Evolutionary conservation across 1,140 invertebrate species (phyloP), one percentile per base, ranked within the genome.

Genomic region (Caenorhabditis remanei): DNA sequence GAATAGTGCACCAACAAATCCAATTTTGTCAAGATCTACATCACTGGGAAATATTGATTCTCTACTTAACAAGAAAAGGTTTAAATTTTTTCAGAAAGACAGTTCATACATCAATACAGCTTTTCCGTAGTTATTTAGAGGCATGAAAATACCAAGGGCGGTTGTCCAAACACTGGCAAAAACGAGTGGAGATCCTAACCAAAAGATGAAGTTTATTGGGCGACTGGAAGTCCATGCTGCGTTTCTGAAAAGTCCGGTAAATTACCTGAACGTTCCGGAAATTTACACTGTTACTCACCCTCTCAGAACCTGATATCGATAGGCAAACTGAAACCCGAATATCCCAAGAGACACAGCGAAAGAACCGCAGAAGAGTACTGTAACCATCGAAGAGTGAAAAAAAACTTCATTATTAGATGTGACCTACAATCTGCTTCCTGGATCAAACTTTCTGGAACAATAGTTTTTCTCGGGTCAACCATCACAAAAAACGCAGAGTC

Each of bases 401-500:
- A 32, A 0, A 2, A 0, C 32, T 32, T 32, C 32, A 32, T 32
- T 32, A 32, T 32, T 32, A 61, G 8, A 61, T n/a, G 4, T 21
- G 2, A 43, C 65, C 46, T 46, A 71, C 65, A 71, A 21, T 71
- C 65, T 16, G 65, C 65, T 5, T 14, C 8, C 19, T 71, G 65
- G 0, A 71, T 71, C 65, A 13, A 71, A n/a, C 14, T 19, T 46
- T n/a, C 13, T n/a, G 65, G 65, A 1, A 71, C 13, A 4, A 71
- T 71, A 43, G 65, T 71, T 46, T 71, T 71, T 2, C 11, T 46
- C 4, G 65, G 65, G 16, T 71, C 65, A 19, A 71, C 65, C 65
- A 71, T 71, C 14, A 71, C 65, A 40, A 71, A 71, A 71, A 71
- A 71, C 16, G 65, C 40, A 7, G 65, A 71, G 65, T 43, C 65